Evolutionary conservation across 1,140 invertebrate species (phyloP).

Genomic region (Atta texana): DNA sequence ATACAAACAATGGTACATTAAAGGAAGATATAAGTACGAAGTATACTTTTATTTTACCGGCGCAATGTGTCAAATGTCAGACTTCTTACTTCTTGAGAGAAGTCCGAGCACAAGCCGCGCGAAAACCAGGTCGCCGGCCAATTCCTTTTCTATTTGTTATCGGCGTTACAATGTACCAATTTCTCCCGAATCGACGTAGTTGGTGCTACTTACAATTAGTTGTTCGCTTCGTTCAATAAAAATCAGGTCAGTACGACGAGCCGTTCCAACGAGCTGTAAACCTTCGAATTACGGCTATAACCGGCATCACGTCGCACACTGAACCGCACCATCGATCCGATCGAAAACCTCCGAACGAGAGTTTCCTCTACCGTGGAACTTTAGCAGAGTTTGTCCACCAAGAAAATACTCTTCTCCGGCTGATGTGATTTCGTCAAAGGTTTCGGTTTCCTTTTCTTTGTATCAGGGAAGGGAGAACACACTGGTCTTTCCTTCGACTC

Average conservation of each 20-base stretch:
- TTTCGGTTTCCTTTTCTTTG: slow-evolving; percentile 21
- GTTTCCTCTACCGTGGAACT: slow-evolving; percentile 15
- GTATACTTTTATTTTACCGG: slow-evolving; percentile 51
- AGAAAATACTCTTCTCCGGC: slow-evolving; percentile 35
- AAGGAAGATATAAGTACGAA: slow-evolving; percentile 44
- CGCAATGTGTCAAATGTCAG: slow-evolving; percentile 56
- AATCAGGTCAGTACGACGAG: slow-evolving; percentile 62
- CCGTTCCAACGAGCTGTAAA: slow-evolving; percentile 54
- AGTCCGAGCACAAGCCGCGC: neutral
- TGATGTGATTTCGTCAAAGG: slow-evolving; percentile 55
- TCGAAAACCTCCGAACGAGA: slow-evolving; percentile 15
- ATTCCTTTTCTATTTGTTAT: slow-evolving; percentile 65
- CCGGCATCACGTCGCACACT: slow-evolving; percentile 26
- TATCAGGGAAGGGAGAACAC: neutral
- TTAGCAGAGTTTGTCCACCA: neutral
- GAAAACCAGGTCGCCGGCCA: slow-evolving; percentile 60
- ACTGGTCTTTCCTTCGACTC: neutral
- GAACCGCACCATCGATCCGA: slow-evolving; percentile 55
- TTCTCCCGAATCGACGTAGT: slow-evolving; percentile 57
- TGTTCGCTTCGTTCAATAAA: slow-evolving; percentile 53
- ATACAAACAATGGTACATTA: slow-evolving; percentile 55
- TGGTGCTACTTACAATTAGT: slow-evolving; percentile 65
- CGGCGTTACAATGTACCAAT: slow-evolving; percentile 60
- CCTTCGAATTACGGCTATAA: slow-evolving; percentile 64
- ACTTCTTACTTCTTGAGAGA: slow-evolving; percentile 46